Conservation (phyloP, 2,113 vertebrate species). For the Alosa alosa region DNA sequence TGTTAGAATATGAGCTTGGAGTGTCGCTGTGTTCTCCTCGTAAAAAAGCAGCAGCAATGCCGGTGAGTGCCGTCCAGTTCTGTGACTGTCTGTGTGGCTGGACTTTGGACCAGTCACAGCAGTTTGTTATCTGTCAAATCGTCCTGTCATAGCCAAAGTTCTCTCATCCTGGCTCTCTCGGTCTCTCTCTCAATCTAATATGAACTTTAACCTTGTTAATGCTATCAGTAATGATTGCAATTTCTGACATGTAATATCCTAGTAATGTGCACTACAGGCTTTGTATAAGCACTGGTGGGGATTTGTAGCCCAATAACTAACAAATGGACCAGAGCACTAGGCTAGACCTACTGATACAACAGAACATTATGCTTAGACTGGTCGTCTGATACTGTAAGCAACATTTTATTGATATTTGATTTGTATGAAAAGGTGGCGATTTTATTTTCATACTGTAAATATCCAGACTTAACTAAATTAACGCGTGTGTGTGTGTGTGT, state of each 20-base stretch:
- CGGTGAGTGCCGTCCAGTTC: constrained; percentile 19
- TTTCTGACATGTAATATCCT: not conserved
- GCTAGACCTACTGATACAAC: not conserved
- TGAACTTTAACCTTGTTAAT: constrained; percentile 54
- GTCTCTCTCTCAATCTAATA: constrained; percentile 36
- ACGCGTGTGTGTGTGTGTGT: not conserved
- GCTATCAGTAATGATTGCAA: not conserved
- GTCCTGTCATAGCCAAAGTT: constrained; percentile 61
- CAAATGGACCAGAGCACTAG: not conserved
- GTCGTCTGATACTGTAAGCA: too few relatives aligned
- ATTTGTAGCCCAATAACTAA: not conserved
- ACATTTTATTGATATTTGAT: too few relatives aligned
- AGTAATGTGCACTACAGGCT: not conserved
- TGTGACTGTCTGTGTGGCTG: constrained; percentile 39
- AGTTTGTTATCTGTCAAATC: constrained; percentile 57
- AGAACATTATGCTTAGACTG: not conserved
- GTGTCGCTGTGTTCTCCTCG: not conserved
- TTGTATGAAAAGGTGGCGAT: too few relatives aligned
- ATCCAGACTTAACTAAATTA: not conserved
- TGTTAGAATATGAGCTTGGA: not conserved
- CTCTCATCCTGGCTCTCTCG: constrained; percentile 39
- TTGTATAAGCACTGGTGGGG: not conserved
- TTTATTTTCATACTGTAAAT: too few relatives aligned
- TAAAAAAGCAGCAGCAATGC: not conserved
- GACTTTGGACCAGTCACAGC: constrained; percentile 65